A percentile compares a stretch with the other conserved stretches of the same genome.
These are phyloP conservation scores for Oscheius myriophilus DNA, from an alignment of 2,888 invertebrate genomes.

Conservation along the genomic window DNA sequence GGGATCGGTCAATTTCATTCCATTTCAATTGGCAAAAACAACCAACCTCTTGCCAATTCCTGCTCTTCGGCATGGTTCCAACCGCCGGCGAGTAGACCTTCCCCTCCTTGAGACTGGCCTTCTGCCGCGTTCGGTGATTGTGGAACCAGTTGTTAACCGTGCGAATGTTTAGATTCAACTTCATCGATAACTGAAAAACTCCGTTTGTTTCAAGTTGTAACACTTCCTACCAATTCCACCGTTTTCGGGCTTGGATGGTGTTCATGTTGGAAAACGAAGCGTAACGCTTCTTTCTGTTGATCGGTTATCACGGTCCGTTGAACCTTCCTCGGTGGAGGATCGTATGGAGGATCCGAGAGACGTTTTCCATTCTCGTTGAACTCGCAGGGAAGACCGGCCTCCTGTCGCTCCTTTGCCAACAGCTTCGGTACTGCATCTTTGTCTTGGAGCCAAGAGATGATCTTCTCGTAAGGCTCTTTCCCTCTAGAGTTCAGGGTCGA, in stretches of 20 bases:
- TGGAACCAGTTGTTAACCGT: constrained; percentile 99
- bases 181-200: constrained; percentile 71
- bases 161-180: constrained; percentile 88
- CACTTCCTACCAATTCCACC: constrained; percentile 32
- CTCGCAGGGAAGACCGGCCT: constrained; percentile 16
- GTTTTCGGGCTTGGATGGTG: constrained; percentile 94
- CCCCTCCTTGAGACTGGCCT: constrained; percentile 72
- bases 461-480: constrained; percentile 40
- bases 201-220: not conserved
- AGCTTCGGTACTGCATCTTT: constrained; percentile 36
- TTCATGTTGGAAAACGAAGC: constrained; percentile 89
- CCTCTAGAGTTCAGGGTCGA: constrained; percentile 94
- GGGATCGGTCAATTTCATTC: no score
- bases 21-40: no score
- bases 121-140: constrained; percentile 97
- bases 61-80: constrained; percentile 24
- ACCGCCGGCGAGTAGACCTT: constrained; percentile 45
- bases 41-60: constrained; percentile 34
- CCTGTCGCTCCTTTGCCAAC: constrained; percentile 33
- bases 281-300: constrained; percentile 94
- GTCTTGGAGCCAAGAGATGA: constrained; percentile 42
- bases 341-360: constrained; percentile 16
- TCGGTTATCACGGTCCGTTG: constrained; percentile 96
- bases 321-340: constrained; percentile 43
- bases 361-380: constrained; percentile 31